phyloP scores from a whole-genome alignment of 1,140 invertebrate species.

The Nasonia vitripennis region DNA sequence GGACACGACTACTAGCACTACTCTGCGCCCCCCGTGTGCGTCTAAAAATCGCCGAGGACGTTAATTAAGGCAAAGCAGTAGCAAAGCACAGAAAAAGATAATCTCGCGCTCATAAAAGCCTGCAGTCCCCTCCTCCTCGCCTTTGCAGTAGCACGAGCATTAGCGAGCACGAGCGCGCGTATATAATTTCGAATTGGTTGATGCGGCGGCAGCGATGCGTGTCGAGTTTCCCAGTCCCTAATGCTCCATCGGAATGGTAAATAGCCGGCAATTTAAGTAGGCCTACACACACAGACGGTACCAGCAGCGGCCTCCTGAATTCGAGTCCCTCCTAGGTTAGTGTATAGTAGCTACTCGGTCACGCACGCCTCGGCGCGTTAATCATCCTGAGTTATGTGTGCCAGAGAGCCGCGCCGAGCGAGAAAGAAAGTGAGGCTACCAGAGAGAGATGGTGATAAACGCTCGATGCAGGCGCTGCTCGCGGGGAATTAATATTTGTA shows the following conservation, averaged over 20 bases:
- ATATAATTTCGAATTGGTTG: slow-evolving; percentile 10
- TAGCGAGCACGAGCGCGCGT: background rate
- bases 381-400: slow-evolving; percentile 68
- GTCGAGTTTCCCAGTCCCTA: slow-evolving; percentile 18
- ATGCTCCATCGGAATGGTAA: slow-evolving; percentile 16
- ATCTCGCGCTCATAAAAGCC: background rate
- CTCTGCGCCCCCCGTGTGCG: too few species aligned
- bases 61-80: too few species aligned
- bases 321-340: slow-evolving; percentile 47
- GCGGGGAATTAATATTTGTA: slow-evolving; percentile 67
- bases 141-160: background rate
- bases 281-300: background rate
- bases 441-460: slow-evolving; percentile 62
- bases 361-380: slow-evolving; percentile 68
- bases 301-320: background rate
- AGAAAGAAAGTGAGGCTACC: background rate
- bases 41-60: too few species aligned
- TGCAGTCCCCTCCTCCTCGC: too few species aligned
- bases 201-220: slow-evolving; percentile 4
- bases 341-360: slow-evolving; percentile 58
- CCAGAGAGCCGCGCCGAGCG: slow-evolving; percentile 54
- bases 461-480: slow-evolving; percentile 56
- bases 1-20: too few species aligned
- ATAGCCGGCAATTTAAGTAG: slow-evolving; percentile 26
- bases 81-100: background rate